These are phyloP conservation scores for Drosophila lacteicornis DNA, from an alignment of 1,140 invertebrate species.

Conservation along the genomic window DNA sequence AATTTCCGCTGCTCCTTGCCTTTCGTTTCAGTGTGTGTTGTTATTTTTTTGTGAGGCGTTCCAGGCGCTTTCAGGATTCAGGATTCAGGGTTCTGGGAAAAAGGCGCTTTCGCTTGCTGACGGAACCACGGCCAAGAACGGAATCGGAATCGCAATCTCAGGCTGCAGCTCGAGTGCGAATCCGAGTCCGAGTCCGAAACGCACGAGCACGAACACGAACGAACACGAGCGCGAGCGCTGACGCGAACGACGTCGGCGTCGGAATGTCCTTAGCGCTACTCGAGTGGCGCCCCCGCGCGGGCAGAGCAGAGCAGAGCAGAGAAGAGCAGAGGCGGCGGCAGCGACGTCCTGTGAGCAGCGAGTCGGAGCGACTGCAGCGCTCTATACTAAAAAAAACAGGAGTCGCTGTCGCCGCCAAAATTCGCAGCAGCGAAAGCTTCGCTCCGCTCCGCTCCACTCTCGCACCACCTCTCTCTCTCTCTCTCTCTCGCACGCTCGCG, in stretches of 20 bases:
- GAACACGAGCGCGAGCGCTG: constrained; percentile 7
- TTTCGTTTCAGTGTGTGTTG: constrained; percentile 2
- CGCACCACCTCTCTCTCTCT: constrained; percentile 3
- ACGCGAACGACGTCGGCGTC: constrained; percentile 18
- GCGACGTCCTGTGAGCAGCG: constrained; percentile 53
- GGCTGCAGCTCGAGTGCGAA: constrained; percentile 32
- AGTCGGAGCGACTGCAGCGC: constrained; percentile 39
- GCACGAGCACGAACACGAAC: constrained; percentile 12
- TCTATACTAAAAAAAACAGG: constrained; percentile 42
- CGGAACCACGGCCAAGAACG: constrained; percentile 38
- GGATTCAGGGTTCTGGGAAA: constrained; percentile 18
- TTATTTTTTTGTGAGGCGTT: constrained; percentile 1
- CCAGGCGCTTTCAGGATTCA: constrained; percentile 26
- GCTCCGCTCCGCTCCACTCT: constrained; percentile 12
- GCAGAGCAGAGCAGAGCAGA: constrained; percentile 34
- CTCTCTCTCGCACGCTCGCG: background rate
- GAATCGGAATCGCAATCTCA: constrained; percentile 40
- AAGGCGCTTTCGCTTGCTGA: constrained; percentile 42
- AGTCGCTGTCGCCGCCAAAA: constrained; percentile 46
- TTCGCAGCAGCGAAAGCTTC: constrained; percentile 49
- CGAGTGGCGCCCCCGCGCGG: constrained; percentile 49
- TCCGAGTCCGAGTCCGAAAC: constrained; percentile 30
- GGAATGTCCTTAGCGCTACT: constrained; percentile 66
- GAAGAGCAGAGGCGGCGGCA: constrained; percentile 39
- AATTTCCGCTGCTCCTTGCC: constrained; percentile 30